Conservation (phyloP, 2,888 invertebrate species). For the Sarcophaga subvicina region DNA sequence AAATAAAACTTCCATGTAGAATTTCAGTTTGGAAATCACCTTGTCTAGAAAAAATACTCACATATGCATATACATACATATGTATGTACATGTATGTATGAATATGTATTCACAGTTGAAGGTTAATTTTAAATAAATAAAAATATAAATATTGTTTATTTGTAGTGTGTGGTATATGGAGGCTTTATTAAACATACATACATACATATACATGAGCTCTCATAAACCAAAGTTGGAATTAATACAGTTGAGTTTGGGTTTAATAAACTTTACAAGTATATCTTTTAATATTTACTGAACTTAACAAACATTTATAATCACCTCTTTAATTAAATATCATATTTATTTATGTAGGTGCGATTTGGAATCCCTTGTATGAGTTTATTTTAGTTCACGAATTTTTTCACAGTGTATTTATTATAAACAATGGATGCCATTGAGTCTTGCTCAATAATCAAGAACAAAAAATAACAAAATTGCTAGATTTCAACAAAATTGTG, state of each 20-base stretch:
- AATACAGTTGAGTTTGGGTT: conserved; percentile 1
- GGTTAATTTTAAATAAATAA: conserved; percentile 25
- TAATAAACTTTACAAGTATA: background rate
- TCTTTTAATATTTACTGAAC: no score
- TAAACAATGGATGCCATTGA: no score
- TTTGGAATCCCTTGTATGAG: no score
- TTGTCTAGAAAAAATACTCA: conserved; percentile 7
- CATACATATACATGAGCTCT: background rate
- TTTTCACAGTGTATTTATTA: no score
- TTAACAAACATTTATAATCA: no score
- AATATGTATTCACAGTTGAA: conserved; percentile 11
- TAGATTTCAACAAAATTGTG: no score
- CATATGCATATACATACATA: background rate
- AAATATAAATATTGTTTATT: conserved; percentile 9
- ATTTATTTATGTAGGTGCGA: no score
- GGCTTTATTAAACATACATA: background rate
- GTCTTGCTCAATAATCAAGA: no score
- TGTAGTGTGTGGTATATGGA: background rate
- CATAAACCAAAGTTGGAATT: background rate
- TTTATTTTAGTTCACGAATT: no score
- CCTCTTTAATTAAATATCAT: no score
- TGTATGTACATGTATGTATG: background rate
- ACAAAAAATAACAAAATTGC: no score
- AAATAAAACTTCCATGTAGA: conserved; percentile 43
- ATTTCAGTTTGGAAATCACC: conserved; percentile 49